Conservation (phyloP, 2,888 invertebrate genomes). For the Lasioglossum zephyrum region DNA sequence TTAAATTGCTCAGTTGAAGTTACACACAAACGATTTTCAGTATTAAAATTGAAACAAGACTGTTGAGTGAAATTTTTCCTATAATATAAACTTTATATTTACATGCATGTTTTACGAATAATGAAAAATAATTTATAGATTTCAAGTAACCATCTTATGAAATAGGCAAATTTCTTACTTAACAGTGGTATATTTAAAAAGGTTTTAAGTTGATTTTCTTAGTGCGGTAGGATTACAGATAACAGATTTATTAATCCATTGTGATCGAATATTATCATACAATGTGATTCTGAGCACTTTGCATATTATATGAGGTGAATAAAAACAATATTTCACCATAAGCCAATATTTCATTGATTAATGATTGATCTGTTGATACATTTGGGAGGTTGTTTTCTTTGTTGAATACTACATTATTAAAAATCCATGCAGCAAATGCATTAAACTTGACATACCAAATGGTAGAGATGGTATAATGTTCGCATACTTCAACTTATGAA, state of each 20-base stretch:
- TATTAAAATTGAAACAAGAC: slow-evolving; percentile 20
- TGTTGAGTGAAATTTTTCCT: slow-evolving; percentile 29
- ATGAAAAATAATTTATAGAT: slow-evolving; percentile 29
- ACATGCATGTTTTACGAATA: slow-evolving; percentile 43
- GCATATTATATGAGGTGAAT: slow-evolving; percentile 83
- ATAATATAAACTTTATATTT: slow-evolving; percentile 19
- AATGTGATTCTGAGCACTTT: slow-evolving; percentile 82
- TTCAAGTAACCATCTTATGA: slow-evolving; percentile 27
- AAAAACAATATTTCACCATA: slow-evolving; percentile 82
- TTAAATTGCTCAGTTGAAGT: slow-evolving; percentile 67
- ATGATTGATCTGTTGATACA: slow-evolving; percentile 79
- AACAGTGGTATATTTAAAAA: slow-evolving; percentile 64
- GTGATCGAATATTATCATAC: slow-evolving; percentile 71
- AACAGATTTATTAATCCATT: slow-evolving; percentile 70
- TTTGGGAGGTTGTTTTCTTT: slow-evolving; percentile 84
- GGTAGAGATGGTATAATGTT: background rate
- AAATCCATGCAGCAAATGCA: background rate
- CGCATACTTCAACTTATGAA: slow-evolving; percentile 72
- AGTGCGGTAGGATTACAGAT: slow-evolving; percentile 58
- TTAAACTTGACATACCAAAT: background rate
- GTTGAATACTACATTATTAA: slow-evolving; percentile 40
- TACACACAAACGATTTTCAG: slow-evolving; percentile 29
- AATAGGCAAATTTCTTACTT: slow-evolving; percentile 67
- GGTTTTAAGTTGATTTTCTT: slow-evolving; percentile 56
- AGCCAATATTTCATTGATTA: slow-evolving; percentile 83